Percentiles rank a stretch among this genome's conserved stretches.
Evolutionary conservation across 2,113 vertebrate species (phyloP).

Genomic region (Chloebia gouldiae): DNA sequence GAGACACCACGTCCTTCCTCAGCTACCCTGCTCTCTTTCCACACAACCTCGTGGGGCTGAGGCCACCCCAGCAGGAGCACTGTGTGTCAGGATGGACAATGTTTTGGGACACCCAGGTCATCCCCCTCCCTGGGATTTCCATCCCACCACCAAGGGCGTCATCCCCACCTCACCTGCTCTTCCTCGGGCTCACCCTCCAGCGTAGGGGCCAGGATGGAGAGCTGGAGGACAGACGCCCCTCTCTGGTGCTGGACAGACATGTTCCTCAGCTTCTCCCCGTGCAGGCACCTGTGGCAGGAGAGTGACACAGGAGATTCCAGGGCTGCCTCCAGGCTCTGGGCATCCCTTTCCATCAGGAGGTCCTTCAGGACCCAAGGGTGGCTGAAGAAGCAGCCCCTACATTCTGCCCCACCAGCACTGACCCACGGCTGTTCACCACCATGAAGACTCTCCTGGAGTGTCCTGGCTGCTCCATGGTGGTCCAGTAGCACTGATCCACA

Average conservation of each 20-base stretch:
- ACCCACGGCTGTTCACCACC: conserved; percentile 11
- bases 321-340: background rate
- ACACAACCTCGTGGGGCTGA: fast-evolving
- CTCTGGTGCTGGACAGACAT: background rate
- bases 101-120: background rate
- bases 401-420: background rate
- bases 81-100: background rate
- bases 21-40: background rate
- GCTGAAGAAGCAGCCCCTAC: background rate
- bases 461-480: background rate
- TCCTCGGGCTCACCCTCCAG: background rate
- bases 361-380: background rate
- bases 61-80: background rate
- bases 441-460: background rate
- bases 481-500: background rate
- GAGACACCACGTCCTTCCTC: background rate
- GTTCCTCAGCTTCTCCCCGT: background rate
- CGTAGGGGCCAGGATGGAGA: background rate
- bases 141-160: background rate
- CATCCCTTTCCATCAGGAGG: background rate
- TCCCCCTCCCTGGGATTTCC: background rate
- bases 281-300: conserved; percentile 18
- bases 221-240: background rate
- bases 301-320: background rate
- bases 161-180: conserved; percentile 4